Conservation (phyloP, 2,888 invertebrate species). For the Oscheius sp. region DNA sequence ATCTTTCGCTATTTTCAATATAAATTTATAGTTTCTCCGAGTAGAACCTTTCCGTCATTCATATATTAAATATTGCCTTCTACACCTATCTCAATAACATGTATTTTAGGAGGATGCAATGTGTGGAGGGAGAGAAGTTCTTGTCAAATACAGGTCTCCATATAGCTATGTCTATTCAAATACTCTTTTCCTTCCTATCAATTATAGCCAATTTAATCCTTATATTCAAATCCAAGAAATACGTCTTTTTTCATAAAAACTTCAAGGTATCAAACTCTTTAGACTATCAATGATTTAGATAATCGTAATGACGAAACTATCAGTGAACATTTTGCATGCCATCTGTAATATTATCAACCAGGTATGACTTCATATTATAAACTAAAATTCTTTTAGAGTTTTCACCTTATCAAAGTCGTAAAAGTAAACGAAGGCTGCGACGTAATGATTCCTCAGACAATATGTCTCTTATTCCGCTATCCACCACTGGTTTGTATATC, state of each 20-base stretch:
- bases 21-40: too few species aligned
- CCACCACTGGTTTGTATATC: slow-evolving; percentile 6
- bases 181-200: neutral
- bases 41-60: too few species aligned
- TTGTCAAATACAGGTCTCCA: neutral
- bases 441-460: neutral
- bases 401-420: neutral
- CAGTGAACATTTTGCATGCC: slow-evolving; percentile 2
- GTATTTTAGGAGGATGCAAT: too few species aligned
- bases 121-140: neutral
- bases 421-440: neutral
- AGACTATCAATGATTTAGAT: neutral
- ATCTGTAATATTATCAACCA: neutral
- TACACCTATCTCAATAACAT: too few species aligned
- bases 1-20: too few species aligned
- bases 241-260: slow-evolving; percentile 12
- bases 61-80: too few species aligned
- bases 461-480: slow-evolving; percentile 2
- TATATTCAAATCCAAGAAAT: neutral
- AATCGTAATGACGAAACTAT: slow-evolving; percentile 1
- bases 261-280: neutral
- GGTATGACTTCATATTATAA: too few species aligned
- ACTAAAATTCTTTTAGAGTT: neutral
- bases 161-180: slow-evolving; percentile 6
- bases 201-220: neutral